phyloP scores from a whole-genome alignment of 2,888 invertebrate genomes.

The Stenoptilia bipunctidactyla region DNA sequence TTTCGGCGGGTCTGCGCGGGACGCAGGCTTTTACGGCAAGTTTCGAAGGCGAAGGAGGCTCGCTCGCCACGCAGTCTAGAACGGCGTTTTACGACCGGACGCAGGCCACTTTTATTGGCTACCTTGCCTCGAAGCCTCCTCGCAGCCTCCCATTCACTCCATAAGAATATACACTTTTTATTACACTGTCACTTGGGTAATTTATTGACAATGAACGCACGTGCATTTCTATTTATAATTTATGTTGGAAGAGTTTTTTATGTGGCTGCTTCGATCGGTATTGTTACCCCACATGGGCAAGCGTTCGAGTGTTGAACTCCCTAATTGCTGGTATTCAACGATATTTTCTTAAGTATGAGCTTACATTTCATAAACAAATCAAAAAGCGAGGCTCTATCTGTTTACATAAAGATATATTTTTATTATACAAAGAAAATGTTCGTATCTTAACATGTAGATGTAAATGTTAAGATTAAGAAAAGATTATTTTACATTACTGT shows the following conservation, averaged over 20 bases:
- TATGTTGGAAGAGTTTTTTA: constrained; percentile 62
- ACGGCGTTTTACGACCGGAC: constrained; percentile 55
- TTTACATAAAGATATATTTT: no score
- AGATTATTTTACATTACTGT: no score
- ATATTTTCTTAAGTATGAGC: no score
- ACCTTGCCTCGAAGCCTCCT: constrained; percentile 62
- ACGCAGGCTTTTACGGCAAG: constrained; percentile 21
- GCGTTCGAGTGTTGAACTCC: constrained; percentile 8
- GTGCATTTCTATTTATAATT: constrained; percentile 72
- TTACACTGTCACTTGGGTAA: constrained; percentile 67
- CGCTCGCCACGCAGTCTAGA: constrained; percentile 65
- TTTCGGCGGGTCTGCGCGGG: constrained; percentile 22
- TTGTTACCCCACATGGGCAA: constrained; percentile 42
- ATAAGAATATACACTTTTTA: constrained; percentile 66
- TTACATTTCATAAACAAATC: no score
- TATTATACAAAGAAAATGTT: no score
- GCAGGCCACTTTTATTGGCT: constrained; percentile 68
- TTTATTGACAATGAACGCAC: constrained; percentile 71
- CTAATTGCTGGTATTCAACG: background rate
- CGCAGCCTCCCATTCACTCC: constrained; percentile 67
- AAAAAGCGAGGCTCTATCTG: no score
- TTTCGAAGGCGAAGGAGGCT: constrained; percentile 58
- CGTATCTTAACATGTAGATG: no score
- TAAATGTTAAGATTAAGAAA: no score
- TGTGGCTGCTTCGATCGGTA: constrained; percentile 35